phyloP scores from a whole-genome alignment of 1,140 invertebrate species.

The Leptinotarsa texana region DNA sequence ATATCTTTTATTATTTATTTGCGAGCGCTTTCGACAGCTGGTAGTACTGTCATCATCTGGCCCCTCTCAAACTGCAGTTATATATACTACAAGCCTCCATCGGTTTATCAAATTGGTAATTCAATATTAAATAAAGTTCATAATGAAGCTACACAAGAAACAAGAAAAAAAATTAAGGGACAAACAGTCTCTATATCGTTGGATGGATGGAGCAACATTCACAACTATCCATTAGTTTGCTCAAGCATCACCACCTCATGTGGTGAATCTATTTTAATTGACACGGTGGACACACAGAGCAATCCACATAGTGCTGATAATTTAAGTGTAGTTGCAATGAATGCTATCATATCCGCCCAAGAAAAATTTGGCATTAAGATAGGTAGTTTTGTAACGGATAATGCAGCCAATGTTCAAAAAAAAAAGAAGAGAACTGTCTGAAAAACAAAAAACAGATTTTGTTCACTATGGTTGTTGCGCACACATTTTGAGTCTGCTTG shows the following conservation, averaged over 20 bases:
- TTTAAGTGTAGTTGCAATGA: neutral
- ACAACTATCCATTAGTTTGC: neutral
- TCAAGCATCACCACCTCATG: conserved; percentile 10
- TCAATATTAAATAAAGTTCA: conserved; percentile 11
- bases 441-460: conserved; percentile 8
- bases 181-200: neutral
- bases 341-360: neutral
- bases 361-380: neutral
- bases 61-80: too few relatives aligned
- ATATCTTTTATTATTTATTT: too few relatives aligned
- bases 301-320: conserved; percentile 14
- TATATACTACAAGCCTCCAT: conserved; percentile 13
- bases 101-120: conserved; percentile 4
- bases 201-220: conserved; percentile 16
- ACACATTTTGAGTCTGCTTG: conserved; percentile 9
- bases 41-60: too few relatives aligned
- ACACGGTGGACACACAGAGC: neutral
- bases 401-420: conserved; percentile 10
- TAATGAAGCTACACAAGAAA: conserved; percentile 4
- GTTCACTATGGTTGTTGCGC: conserved; percentile 14
- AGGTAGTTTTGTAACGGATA: neutral
- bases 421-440: neutral
- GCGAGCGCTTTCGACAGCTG: too few relatives aligned
- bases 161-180: neutral
- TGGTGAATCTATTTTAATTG: conserved; percentile 4